Conservation (phyloP, 2,797 vertebrate species). For the Neosilurus mollespiculum region DNA sequence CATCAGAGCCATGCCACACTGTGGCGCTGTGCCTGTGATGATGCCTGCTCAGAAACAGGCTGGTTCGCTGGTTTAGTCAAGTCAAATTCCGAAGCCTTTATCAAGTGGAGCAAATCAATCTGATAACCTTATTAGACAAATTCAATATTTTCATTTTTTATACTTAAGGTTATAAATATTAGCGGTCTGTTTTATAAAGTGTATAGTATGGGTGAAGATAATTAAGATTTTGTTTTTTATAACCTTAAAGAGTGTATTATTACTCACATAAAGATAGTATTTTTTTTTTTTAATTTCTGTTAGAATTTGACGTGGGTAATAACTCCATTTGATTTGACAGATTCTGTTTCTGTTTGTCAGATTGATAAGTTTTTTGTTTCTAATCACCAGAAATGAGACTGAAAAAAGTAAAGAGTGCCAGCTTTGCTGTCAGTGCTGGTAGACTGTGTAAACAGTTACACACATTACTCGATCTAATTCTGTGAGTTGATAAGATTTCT, state of each 20-base stretch:
- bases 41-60: conserved; percentile 87
- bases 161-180: conserved; percentile 22
- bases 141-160: conserved; percentile 25
- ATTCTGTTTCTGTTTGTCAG: not conserved
- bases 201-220: not conserved
- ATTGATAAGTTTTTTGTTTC: not conserved
- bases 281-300: not conserved
- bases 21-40: conserved; percentile 82
- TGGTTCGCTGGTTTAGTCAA: conserved; percentile 85
- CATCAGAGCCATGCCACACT: conserved; percentile 73
- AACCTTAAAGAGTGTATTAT: not conserved
- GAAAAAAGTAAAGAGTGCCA: not conserved
- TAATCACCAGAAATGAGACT: not conserved
- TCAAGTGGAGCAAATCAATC: not conserved
- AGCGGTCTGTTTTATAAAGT: conserved; percentile 21
- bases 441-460: not conserved
- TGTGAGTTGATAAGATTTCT: not conserved
- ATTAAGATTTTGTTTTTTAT: too few species aligned
- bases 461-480: not conserved
- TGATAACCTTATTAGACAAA: not conserved
- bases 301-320: not conserved
- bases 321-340: not conserved
- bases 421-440: too few species aligned
- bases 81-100: not conserved
- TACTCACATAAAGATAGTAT: not conserved